Conservation (phyloP, 2,797 vertebrate species). For the Lepus oiostolus region DNA sequence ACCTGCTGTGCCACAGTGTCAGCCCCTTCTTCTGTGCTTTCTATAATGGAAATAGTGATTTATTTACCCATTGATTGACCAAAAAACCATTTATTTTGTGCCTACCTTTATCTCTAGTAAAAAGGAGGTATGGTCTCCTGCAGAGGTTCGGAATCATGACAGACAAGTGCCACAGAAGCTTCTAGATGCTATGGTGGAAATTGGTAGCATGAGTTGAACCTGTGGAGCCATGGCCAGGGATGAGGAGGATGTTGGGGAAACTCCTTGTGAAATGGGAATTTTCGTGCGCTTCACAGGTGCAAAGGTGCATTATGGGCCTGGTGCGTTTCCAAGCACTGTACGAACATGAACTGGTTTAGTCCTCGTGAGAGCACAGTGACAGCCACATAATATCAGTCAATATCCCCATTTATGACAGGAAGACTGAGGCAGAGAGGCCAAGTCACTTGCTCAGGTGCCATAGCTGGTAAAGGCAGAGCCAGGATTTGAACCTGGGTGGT, state of each 20-base stretch:
- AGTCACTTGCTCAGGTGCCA: not conserved
- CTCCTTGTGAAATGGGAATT: not conserved
- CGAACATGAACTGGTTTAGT: slow-evolving; percentile 25
- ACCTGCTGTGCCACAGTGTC: too few relatives aligned
- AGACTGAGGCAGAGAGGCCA: not conserved
- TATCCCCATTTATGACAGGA: slow-evolving; percentile 1
- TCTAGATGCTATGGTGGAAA: not conserved
- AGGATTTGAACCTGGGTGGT: not conserved
- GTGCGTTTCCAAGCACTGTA: not conserved
- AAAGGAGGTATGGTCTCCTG: not conserved
- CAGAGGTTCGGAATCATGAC: not conserved
- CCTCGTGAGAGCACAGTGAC: not conserved
- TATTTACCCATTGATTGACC: not conserved
- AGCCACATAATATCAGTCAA: not conserved
- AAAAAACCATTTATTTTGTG: not conserved
- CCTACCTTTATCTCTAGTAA: slow-evolving; percentile 9
- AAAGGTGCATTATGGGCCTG: not conserved
- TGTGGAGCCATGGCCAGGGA: not conserved
- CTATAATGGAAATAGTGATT: not conserved
- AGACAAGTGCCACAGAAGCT: not conserved
- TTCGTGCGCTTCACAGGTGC: not conserved
- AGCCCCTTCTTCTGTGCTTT: not conserved
- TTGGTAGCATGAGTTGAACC: not conserved
- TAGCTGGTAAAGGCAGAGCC: not conserved
- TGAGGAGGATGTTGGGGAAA: not conserved